Evolutionary conservation across 2,888 invertebrate genomes (phyloP).

Genomic region (Teleogryllus oceanicus): DNA sequence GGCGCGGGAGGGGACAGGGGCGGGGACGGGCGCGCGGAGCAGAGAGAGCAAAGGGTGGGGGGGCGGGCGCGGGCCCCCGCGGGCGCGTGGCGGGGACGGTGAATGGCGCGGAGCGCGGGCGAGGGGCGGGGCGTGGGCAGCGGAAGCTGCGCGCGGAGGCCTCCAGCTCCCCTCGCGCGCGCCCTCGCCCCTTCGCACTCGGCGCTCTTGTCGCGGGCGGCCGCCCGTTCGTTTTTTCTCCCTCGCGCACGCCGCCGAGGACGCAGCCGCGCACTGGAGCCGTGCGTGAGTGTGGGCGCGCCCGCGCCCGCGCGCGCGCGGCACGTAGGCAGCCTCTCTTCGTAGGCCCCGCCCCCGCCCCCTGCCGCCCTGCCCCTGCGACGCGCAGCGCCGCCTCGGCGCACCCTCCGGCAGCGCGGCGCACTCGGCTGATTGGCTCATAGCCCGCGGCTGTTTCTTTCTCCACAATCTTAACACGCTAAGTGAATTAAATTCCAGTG

Average conservation of each 20-base stretch:
- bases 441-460: not conserved
- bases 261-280: too few relatives aligned
- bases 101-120: too few relatives aligned
- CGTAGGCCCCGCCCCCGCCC: too few relatives aligned
- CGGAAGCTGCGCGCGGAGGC: too few relatives aligned
- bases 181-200: too few relatives aligned
- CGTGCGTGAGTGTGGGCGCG: not conserved
- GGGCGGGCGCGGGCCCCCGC: too few relatives aligned
- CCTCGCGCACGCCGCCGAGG: too few relatives aligned
- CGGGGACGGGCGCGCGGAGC: not conserved
- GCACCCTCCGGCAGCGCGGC: not conserved
- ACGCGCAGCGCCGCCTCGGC: not conserved
- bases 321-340: not conserved
- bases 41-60: not conserved
- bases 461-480: not conserved
- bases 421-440: not conserved
- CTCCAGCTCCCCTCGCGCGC: too few relatives aligned
- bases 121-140: too few relatives aligned
- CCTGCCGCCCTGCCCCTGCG: not conserved
- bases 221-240: too few relatives aligned
- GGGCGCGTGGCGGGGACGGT: too few relatives aligned
- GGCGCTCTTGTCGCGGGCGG: too few relatives aligned
- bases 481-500: constrained; percentile 3
- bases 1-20: not conserved
- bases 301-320: not conserved